Percentiles rank a stretch among this genome's conserved stretches.
These are phyloP conservation scores for Oreochromis aureus DNA, from an alignment of 2,113 vertebrate species.

Conservation along the genomic window DNA sequence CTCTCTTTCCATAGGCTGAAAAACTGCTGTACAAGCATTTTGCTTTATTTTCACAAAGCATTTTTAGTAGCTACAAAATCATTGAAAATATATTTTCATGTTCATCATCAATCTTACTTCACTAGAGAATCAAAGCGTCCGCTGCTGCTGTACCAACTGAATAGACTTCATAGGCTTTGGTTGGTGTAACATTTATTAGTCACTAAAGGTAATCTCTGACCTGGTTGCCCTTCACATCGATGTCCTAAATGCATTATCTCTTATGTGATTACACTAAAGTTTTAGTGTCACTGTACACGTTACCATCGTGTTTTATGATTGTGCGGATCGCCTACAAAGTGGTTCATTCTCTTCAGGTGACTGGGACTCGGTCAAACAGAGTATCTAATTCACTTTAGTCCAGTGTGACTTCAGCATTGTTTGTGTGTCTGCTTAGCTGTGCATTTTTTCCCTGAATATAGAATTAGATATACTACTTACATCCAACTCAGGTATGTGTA, in stretches of 20 bases:
- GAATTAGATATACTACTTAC: background rate
- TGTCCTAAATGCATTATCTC: background rate
- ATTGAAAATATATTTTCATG: conserved; percentile 47
- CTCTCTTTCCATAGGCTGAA: background rate
- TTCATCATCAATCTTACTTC: conserved; percentile 41
- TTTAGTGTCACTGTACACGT: background rate
- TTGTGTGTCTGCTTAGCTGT: background rate
- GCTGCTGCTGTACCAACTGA: background rate
- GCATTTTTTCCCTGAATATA: background rate
- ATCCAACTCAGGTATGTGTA: background rate
- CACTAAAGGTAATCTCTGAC: conserved; percentile 25
- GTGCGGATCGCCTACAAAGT: conserved; percentile 28
- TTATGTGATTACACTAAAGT: conserved; percentile 18
- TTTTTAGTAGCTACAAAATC: conserved; percentile 54
- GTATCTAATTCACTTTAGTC: background rate
- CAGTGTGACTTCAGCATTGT: background rate
- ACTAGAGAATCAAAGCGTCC: background rate
- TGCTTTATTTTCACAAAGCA: conserved; percentile 39
- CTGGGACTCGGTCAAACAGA: conserved; percentile 34
- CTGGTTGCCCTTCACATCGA: conserved; percentile 25
- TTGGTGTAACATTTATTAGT: conserved; percentile 20
- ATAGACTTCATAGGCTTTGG: background rate
- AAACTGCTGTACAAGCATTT: conserved; percentile 52
- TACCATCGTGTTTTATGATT: conserved; percentile 28
- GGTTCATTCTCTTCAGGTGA: conserved; percentile 55